phyloP scores from a whole-genome alignment of 2,888 invertebrate species.

The Slavum lentiscoides region DNA sequence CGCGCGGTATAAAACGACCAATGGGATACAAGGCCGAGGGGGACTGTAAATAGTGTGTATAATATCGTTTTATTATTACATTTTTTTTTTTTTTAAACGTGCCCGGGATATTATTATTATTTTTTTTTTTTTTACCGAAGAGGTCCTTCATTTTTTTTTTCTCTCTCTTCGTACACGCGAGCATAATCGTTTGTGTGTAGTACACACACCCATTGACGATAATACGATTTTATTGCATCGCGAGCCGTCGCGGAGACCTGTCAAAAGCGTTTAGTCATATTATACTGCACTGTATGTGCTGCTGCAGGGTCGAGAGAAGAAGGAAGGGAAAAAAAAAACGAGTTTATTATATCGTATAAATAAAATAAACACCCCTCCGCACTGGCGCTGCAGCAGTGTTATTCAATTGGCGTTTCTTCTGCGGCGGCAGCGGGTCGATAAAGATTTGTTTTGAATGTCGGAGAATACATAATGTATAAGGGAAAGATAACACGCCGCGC shows the following conservation, averaged over 20 bases:
- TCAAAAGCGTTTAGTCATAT: conserved; percentile 38
- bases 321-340: not conserved
- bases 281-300: no score
- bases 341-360: conserved; percentile 12
- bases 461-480: no score
- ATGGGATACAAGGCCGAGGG: conserved; percentile 47
- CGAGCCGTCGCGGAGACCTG: conserved; percentile 12
- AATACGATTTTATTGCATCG: conserved; percentile 35
- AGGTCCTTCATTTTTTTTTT: conserved; percentile 50
- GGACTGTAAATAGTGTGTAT: no score
- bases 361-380: conserved; percentile 15
- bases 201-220: conserved; percentile 11
- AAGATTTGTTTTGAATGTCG: conserved; percentile 22
- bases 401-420: not conserved
- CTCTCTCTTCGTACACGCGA: not conserved
- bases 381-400: not conserved
- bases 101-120: conserved; percentile 16
- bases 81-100: not conserved
- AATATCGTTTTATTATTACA: no score
- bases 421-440: no score
- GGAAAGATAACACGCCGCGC: not conserved
- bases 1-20: conserved; percentile 26
- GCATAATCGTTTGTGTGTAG: conserved; percentile 12
- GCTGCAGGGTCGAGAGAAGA: not conserved
- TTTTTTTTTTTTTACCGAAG: conserved; percentile 20